Evolutionary conservation across 2,888 invertebrate species (phyloP).

Genomic region (Cheilosia impressa): DNA sequence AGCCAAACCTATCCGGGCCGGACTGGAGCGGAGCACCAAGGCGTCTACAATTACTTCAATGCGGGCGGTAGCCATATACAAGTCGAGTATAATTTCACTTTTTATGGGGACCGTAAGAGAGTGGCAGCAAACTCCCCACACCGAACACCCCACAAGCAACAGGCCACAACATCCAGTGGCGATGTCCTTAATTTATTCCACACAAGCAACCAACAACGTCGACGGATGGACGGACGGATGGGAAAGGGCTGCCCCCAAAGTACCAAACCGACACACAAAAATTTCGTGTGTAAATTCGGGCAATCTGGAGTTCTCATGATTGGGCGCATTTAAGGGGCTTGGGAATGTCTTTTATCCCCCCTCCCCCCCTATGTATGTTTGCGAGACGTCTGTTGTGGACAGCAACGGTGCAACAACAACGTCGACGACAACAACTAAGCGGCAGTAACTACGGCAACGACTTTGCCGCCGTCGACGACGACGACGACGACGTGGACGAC

Average conservation of each 20-base stretch:
- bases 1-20: slow-evolving; percentile 39
- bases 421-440: slow-evolving; percentile 8
- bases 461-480: slow-evolving; percentile 31
- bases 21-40: slow-evolving; percentile 17
- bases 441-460: slow-evolving; percentile 22
- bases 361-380: slow-evolving; percentile 7
- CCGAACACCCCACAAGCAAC: not conserved
- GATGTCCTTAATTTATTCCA: slow-evolving; percentile 72
- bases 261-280: slow-evolving; percentile 62
- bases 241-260: slow-evolving; percentile 51
- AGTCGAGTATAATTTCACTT: slow-evolving; percentile 71
- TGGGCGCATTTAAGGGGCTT: slow-evolving; percentile 73
- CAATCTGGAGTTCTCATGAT: slow-evolving; percentile 71
- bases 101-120: slow-evolving; percentile 57
- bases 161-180: slow-evolving; percentile 3
- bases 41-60: slow-evolving; percentile 59
- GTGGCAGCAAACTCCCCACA: slow-evolving; percentile 16
- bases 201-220: slow-evolving; percentile 42
- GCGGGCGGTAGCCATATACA: slow-evolving; percentile 65
- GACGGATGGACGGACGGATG: slow-evolving; percentile 42
- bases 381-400: slow-evolving; percentile 48
- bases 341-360: slow-evolving; percentile 67
- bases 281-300: slow-evolving; percentile 72
- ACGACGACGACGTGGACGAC: slow-evolving; percentile 41
- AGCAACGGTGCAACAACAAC: slow-evolving; percentile 1